These are phyloP conservation scores for Nomada fabriciana DNA, from an alignment of 2,888 invertebrate species.

Conservation along the genomic window DNA sequence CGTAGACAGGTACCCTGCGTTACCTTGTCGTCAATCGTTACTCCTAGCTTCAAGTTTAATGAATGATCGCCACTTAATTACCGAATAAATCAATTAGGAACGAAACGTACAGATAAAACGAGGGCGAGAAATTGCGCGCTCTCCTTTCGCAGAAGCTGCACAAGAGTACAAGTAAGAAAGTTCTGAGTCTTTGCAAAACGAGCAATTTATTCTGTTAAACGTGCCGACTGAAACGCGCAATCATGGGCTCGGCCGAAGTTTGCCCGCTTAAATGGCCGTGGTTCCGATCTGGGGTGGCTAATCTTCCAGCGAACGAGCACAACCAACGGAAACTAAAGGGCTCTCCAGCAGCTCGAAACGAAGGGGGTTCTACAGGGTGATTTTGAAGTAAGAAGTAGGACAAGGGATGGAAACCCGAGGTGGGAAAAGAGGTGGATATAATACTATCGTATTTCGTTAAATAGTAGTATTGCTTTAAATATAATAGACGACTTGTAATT, in stretches of 20 bases:
- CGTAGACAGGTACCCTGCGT: no score
- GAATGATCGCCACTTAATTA: slow-evolving; percentile 14
- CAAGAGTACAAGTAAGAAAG: slow-evolving; percentile 39
- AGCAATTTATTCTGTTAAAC: slow-evolving; percentile 73
- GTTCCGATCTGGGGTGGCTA: slow-evolving; percentile 71
- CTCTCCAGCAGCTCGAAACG: slow-evolving; percentile 40
- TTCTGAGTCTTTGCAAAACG: slow-evolving; percentile 56
- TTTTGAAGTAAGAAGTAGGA: slow-evolving; percentile 17
- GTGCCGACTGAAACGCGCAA: slow-evolving; percentile 68
- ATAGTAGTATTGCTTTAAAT: no score
- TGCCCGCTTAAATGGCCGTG: slow-evolving; percentile 73
- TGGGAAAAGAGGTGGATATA: no score
- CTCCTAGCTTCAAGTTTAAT: no score
- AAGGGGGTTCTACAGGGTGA: slow-evolving; percentile 25
- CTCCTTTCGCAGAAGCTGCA: slow-evolving; percentile 11
- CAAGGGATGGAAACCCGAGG: slow-evolving; percentile 18
- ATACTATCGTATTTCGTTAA: no score
- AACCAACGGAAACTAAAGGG: slow-evolving; percentile 51
- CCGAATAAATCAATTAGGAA: slow-evolving; percentile 33
- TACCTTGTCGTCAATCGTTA: no score
- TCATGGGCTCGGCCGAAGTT: slow-evolving; percentile 71
- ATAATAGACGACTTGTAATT: no score
- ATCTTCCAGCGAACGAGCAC: slow-evolving; percentile 74
- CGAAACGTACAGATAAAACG: not conserved
- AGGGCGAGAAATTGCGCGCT: not conserved